Percentiles rank a stretch among this genome's conserved stretches.
phyloP scores from a whole-genome alignment of 2,888 invertebrate genomes.

The Campoplex nolae region DNA sequence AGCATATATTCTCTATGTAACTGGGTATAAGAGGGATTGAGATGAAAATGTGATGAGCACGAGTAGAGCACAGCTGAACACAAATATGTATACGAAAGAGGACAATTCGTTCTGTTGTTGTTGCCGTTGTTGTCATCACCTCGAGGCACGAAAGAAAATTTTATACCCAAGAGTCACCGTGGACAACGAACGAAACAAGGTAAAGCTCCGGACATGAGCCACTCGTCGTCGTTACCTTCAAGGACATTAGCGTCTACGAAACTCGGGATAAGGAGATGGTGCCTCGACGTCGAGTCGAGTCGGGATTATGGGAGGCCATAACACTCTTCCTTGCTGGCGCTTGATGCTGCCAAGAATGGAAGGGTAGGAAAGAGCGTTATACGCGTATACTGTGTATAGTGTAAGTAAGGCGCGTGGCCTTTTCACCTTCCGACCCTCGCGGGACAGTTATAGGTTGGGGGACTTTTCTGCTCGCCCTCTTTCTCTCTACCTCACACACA shows the following conservation, averaged over 20 bases:
- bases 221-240: conserved; percentile 73
- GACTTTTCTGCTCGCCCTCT: conserved; percentile 31
- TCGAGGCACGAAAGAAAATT: conserved; percentile 55
- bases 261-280: conserved; percentile 71
- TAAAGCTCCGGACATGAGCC: conserved; percentile 60
- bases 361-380: background rate
- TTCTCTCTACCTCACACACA: background rate
- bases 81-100: conserved; percentile 50
- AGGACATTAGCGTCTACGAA: conserved; percentile 73
- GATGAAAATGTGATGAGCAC: conserved; percentile 53
- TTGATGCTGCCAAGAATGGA: conserved; percentile 35
- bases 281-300: conserved; percentile 60
- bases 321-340: conserved; percentile 43
- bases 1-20: conserved; percentile 6
- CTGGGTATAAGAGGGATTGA: conserved; percentile 3
- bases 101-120: conserved; percentile 38
- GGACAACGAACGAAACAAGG: conserved; percentile 53
- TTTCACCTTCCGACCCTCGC: conserved; percentile 71
- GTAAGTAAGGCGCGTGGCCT: conserved; percentile 71
- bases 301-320: conserved; percentile 69
- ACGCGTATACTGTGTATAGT: conserved; percentile 24
- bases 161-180: conserved; percentile 58
- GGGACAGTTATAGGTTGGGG: conserved; percentile 50
- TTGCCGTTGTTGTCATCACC: conserved; percentile 36
- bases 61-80: conserved; percentile 36